A percentile compares a stretch with the other conserved stretches of the same genome.
Evolutionary conservation across 1,140 invertebrate genomes (phyloP).

Genomic region (Hyles vespertilio): DNA sequence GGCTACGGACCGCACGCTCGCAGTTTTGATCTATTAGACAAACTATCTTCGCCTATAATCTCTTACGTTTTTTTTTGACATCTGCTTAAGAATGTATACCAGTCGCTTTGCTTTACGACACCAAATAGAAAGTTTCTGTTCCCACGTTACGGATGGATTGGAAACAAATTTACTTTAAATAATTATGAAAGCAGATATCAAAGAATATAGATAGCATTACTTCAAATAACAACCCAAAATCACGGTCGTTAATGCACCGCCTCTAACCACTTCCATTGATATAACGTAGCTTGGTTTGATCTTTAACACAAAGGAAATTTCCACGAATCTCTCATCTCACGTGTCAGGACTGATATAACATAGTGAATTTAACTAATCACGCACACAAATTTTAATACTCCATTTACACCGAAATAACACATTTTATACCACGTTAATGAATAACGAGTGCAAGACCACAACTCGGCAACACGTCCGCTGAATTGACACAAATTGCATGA

Average conservation of each 20-base stretch:
- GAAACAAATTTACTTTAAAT: not conserved
- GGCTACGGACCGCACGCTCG: conserved; percentile 70
- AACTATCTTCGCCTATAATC: conserved; percentile 64
- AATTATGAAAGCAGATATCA: conserved; percentile 47
- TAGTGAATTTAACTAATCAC: conserved; percentile 21
- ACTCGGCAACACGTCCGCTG: conserved; percentile 44
- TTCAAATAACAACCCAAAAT: conserved; percentile 59
- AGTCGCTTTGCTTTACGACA: conserved; percentile 7
- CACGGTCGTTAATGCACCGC: conserved; percentile 69
- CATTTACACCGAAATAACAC: conserved; percentile 28
- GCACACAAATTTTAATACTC: conserved; percentile 30
- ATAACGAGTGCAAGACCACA: conserved; percentile 43
- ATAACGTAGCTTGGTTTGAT: conserved; percentile 52
- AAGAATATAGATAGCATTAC: conserved; percentile 60
- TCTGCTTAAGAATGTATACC: conserved; percentile 38
- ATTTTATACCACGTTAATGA: conserved; percentile 27
- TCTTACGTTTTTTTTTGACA: conserved; percentile 53
- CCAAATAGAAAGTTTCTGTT: conserved; percentile 13
- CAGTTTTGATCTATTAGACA: conserved; percentile 89
- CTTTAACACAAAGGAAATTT: conserved; percentile 66
- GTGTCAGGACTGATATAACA: conserved; percentile 29
- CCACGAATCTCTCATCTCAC: conserved; percentile 46
- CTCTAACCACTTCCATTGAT: conserved; percentile 55
- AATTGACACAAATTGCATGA: conserved; percentile 58
- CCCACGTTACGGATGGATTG: not conserved